A percentile compares a stretch with the other conserved stretches of the same genome.
Conservation (phyloP, 2,888 invertebrate species). For the Scelioninae gen. 1 region DNA sequence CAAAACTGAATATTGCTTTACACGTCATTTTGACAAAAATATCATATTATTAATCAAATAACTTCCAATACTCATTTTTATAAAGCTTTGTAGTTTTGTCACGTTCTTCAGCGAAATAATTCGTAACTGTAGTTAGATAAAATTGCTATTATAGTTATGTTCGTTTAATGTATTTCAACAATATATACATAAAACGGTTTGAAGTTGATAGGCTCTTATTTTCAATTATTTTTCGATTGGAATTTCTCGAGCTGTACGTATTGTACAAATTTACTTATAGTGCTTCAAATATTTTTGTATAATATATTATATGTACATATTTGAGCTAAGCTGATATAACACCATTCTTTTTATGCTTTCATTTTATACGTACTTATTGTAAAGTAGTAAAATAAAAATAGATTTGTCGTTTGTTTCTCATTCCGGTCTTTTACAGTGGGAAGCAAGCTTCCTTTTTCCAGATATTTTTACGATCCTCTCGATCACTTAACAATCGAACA, state of each 20-base stretch:
- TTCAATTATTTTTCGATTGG: too few relatives aligned
- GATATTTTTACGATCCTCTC: constrained; percentile 31
- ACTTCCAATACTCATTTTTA: too few relatives aligned
- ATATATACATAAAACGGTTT: too few relatives aligned
- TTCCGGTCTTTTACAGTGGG: background rate
- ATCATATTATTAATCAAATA: background rate
- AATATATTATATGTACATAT: constrained; percentile 6
- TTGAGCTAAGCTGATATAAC: background rate
- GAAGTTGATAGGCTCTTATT: too few relatives aligned
- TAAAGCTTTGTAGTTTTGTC: background rate
- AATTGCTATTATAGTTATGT: too few relatives aligned
- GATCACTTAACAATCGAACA: constrained; percentile 34
- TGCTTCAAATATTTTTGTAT: background rate
- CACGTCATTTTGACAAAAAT: background rate
- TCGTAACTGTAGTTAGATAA: too few relatives aligned
- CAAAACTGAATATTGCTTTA: background rate
- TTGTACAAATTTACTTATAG: background rate
- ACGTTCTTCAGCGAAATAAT: background rate
- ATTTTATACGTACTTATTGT: constrained; percentile 22
- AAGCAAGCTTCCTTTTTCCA: constrained; percentile 18
- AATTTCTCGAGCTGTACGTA: too few relatives aligned
- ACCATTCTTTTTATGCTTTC: constrained; percentile 9
- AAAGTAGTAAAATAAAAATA: constrained; percentile 27
- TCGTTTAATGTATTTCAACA: too few relatives aligned
- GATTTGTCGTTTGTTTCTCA: constrained; percentile 35